These are phyloP conservation scores for Cheilosia pagana DNA, from an alignment of 2,888 invertebrate species.

Conservation along the genomic window DNA sequence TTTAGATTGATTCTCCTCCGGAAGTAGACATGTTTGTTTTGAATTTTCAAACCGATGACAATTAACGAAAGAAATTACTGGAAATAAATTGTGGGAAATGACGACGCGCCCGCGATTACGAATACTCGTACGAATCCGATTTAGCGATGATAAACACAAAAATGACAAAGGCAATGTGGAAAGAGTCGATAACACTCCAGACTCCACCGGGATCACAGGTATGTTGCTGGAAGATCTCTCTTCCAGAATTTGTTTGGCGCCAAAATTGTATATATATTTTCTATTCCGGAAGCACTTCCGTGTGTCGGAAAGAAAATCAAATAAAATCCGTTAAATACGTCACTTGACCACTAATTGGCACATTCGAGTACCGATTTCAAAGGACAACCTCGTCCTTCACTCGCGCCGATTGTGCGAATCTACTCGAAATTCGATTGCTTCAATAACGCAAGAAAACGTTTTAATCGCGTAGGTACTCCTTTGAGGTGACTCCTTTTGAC, in stretches of 20 bases:
- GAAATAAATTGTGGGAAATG: slow-evolving; percentile 14
- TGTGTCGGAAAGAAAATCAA: slow-evolving; percentile 27
- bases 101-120: slow-evolving; percentile 16
- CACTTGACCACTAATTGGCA: slow-evolving; percentile 9
- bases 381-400: slow-evolving; percentile 39
- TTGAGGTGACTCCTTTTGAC: not conserved
- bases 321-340: slow-evolving; percentile 41
- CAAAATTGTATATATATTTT: slow-evolving; percentile 27
- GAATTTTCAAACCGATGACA: slow-evolving; percentile 2
- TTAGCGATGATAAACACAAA: slow-evolving; percentile 5
- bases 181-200: slow-evolving; percentile 7
- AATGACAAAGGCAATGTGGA: not conserved
- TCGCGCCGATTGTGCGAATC: slow-evolving; percentile 31
- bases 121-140: slow-evolving; percentile 11
- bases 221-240: not conserved
- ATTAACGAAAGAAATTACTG: not conserved
- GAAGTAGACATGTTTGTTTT: slow-evolving; percentile 47
- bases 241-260: slow-evolving; percentile 34
- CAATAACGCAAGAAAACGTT: slow-evolving; percentile 16
- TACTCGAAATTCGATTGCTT: slow-evolving; percentile 20
- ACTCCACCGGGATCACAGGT: slow-evolving; percentile 12
- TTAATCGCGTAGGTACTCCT: slow-evolving; percentile 28
- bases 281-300: slow-evolving; percentile 40
- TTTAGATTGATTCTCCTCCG: slow-evolving; percentile 30
- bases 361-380: slow-evolving; percentile 12